A percentile compares a stretch with the other conserved stretches of the same genome.
Evolutionary conservation across 2,113 vertebrate genomes (phyloP).

Genomic region (Bubo blakistoni): DNA sequence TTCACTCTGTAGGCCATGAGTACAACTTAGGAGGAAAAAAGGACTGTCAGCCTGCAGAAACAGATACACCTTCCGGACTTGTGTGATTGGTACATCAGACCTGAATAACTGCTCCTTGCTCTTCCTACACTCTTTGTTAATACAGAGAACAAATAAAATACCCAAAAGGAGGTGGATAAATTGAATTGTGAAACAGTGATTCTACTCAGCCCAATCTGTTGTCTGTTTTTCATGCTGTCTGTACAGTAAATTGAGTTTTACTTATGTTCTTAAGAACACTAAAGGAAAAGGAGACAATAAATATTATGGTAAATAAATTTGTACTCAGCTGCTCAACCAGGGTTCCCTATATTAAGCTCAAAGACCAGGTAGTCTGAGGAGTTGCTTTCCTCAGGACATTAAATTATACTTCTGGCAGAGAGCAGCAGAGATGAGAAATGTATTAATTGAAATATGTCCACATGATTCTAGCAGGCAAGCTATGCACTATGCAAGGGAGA

Average conservation of each 20-base stretch:
- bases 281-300: not conserved
- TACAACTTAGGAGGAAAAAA: not conserved
- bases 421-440: not conserved
- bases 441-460: not conserved
- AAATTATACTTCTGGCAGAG: not conserved
- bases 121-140: not conserved
- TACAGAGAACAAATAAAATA: not conserved
- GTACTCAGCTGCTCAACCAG: not conserved
- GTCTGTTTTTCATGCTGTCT: not conserved
- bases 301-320: not conserved
- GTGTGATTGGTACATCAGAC: not conserved
- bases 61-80: accelerated
- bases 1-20: not conserved
- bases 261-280: not conserved
- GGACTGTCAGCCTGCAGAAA: not conserved
- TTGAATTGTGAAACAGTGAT: not conserved
- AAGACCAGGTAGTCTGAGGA: not conserved
- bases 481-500: not conserved
- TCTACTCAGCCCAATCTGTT: not conserved
- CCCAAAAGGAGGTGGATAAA: not conserved
- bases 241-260: not conserved
- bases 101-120: not conserved
- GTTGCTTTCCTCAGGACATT: not conserved
- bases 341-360: not conserved
- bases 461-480: not conserved